A percentile compares a stretch with the other conserved stretches of the same genome.
These are phyloP conservation scores for Aurelia sp. DNA, from an alignment of 30 jellyfish, hydroid and myxozoan genomes.

Conservation along the genomic window DNA sequence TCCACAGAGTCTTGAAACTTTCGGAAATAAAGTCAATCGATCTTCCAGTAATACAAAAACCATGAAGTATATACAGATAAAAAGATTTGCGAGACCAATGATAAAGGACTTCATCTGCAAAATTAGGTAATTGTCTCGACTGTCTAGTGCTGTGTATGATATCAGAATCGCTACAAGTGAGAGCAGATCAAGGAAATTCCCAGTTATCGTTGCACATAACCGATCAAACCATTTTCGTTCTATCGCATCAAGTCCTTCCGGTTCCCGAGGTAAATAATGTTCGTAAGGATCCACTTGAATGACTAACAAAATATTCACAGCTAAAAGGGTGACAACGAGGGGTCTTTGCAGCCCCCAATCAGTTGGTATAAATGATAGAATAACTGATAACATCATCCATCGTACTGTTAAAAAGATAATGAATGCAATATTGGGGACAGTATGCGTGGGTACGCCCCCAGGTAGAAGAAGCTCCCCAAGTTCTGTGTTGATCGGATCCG, in stretches of 20 bases:
- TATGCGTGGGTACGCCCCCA: conserved; percentile 84
- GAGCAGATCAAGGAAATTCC: conserved; percentile 81
- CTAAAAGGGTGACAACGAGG: conserved; percentile 71
- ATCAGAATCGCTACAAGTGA: conserved; percentile 84
- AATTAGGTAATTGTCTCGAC: conserved; percentile 85
- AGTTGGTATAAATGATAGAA: conserved; percentile 87
- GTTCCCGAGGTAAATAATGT: conserved; percentile 83
- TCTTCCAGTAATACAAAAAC: conserved; percentile 89
- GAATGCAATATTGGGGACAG: conserved; percentile 68
- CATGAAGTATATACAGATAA: conserved; percentile 79
- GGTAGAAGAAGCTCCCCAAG: conserved; percentile 91
- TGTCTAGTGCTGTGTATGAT: conserved; percentile 93
- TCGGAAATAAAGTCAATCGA: conserved; percentile 87
- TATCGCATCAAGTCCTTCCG: conserved; percentile 66
- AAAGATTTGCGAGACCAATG: conserved; percentile 79
- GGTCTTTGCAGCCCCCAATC: conserved; percentile 98
- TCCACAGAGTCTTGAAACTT: conserved; percentile 42
- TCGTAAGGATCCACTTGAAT: conserved; percentile 85
- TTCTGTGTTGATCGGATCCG: conserved; percentile 75
- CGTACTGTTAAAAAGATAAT: conserved; percentile 87
- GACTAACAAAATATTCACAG: conserved; percentile 79
- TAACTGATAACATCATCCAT: conserved; percentile 90
- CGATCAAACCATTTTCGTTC: conserved; percentile 94
- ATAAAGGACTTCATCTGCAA: conserved; percentile 88
- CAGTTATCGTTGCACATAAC: conserved; percentile 83